Base-by-base conservation (phyloP, 2,888 invertebrate genomes). In the Drosophila conformis region DNA sequence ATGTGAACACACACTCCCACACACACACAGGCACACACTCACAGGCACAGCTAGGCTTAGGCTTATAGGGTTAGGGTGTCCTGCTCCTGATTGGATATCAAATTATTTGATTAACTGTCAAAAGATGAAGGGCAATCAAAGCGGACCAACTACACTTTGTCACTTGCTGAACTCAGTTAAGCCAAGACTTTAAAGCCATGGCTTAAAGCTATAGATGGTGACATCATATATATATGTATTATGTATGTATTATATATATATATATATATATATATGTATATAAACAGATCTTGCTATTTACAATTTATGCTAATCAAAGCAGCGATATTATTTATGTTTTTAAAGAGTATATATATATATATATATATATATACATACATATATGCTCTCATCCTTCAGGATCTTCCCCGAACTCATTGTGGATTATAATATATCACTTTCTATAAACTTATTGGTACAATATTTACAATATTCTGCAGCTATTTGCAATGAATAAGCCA, bases 21-120 rank as follows among this genome's bases (percentile, higher is more conserved):
- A 48, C 40, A n/a, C n/a, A 4, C 2, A 25, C 25, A 25, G 2
- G 0, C 21, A 6, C 42, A 40, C 18, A 36, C 29, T 40, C 40
- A n/a, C 27, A 8, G 2, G 3, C 51, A 11, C 51, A n/a, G 10
- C 33, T 29, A 3, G 33, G 40, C 4, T 25, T 36, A 18, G 52
- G 53, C 10, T 18, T 48, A 33, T 33, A 13, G 40, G 40, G 35
- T 46, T 42, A 35, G 76, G 48, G 53, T 64, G 78, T 33, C n/a
- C 40, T 40, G 57, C 46, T 8, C 33, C 40, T 64, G 79, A 61
- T 73, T 76, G 60, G 21, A 69, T 61, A 60, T 48, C 56, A 65
- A 63, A 63, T 60, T 59, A 75, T 80, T 70, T 75, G 75, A 80
- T 80, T 69, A 75, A 53, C 76, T 69, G 51, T 35, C 59, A 42